phyloP scores from a whole-genome alignment of 2,113 vertebrate genomes.

The Cervus canadensis region DNA sequence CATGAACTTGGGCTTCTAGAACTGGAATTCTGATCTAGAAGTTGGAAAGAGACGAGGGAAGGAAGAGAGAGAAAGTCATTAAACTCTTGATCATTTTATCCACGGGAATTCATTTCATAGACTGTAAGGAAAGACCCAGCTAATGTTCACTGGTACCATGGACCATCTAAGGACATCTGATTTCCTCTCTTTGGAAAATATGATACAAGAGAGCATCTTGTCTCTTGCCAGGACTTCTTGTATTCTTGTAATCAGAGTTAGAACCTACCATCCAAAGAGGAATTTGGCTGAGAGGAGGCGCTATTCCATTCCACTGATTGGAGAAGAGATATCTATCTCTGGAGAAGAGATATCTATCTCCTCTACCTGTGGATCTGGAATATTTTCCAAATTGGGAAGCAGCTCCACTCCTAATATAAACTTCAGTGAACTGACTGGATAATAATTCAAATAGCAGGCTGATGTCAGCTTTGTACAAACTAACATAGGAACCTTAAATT shows the following conservation, averaged over 20 bases:
- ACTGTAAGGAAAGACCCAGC: neutral
- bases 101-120: neutral
- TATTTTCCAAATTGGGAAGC: neutral
- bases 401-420: neutral
- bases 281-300: neutral
- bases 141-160: neutral
- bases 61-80: neutral
- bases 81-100: neutral
- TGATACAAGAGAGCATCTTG: neutral
- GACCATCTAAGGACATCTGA: neutral
- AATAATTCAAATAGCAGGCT: neutral
- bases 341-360: neutral
- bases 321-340: neutral
- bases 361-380: neutral
- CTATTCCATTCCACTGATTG: neutral
- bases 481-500: neutral
- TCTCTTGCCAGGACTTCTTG: neutral
- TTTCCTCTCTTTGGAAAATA: neutral
- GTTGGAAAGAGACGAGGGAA: neutral
- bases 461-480: neutral
- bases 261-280: neutral
- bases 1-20: neutral
- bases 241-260: neutral
- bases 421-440: neutral
- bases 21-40: neutral